Evolutionary conservation across 2,797 vertebrate genomes (phyloP), one percentile per base, ranked within the genome.

Genomic region (Parotocinclus haroldoi): DNA sequence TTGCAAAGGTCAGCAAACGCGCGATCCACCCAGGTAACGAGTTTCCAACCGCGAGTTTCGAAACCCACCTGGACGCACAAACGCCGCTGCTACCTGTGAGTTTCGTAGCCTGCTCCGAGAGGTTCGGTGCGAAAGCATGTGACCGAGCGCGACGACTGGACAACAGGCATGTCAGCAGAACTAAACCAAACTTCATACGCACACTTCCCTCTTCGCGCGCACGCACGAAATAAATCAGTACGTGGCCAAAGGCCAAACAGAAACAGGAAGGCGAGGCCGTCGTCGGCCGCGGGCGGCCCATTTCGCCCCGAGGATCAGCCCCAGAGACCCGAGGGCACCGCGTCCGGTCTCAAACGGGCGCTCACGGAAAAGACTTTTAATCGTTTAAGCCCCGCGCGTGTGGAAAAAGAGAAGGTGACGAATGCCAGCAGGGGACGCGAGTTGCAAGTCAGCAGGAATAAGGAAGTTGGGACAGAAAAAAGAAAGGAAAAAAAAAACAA

Each of bases 111-210:
- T 46, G 51, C 49, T 72, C 46, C 44, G 17, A 61, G 46, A 63
- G 58, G 13, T 60, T 61, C 16, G 48, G 38, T 66, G 46, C 64
- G 61, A 17, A 48, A 57, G 73, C 75, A 76, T 77, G 73, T 76
- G 76, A 77, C 73, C 58, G 45, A 69, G 50, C 17, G 59, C 63
- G 59, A 75, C 58, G 69, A 60, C 66, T 72, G 60, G 75, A 75
- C 75, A 78, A 73, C 42, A 73, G 73, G 56, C 67, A 68, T 70
- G 69, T 78, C 76, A 78, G 76, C 76, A 78, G 76, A 68, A 75
- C 76, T 75, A 60, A 73, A 69, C 45, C 69, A 67, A 75, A 67
- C 42, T 58, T 66, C 58, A 57, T 49, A 37, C 54, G 27, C 58
- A 45, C 68, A 45, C 61, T 36, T 57, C 62, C 69, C 57, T 69